phyloP scores from a whole-genome alignment of 2,888 invertebrate genomes.

The Glaucopsyche alexis region DNA sequence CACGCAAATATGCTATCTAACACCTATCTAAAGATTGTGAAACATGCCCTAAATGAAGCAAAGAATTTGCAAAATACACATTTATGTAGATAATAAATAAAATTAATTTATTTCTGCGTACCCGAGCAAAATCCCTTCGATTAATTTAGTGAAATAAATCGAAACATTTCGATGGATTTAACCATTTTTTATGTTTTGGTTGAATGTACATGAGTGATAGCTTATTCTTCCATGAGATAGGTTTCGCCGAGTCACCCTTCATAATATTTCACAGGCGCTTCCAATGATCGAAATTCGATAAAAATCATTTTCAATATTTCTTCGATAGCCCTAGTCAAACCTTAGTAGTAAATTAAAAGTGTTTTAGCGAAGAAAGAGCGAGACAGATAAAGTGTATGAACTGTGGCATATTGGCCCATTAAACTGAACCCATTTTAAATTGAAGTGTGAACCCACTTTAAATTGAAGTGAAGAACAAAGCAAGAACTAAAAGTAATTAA shows the following conservation, averaged over 20 bases:
- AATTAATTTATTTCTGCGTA: not conserved
- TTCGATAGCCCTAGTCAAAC: not conserved
- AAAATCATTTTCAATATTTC: not conserved
- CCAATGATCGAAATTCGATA: conserved; percentile 1
- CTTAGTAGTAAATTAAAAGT: not conserved
- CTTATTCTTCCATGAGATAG: not conserved
- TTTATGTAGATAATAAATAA: too few relatives aligned
- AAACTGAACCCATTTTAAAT: too few relatives aligned
- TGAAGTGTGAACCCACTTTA: too few relatives aligned
- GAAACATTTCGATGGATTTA: not conserved
- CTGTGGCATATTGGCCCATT: not conserved
- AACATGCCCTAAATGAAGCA: too few relatives aligned
- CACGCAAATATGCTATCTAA: too few relatives aligned
- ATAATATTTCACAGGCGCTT: not conserved
- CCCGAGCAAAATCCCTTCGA: not conserved
- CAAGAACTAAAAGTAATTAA: too few relatives aligned
- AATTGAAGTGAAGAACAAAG: too few relatives aligned
- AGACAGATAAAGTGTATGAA: too few relatives aligned
- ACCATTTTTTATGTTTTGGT: conserved; percentile 6
- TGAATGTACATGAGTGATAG: conserved; percentile 2
- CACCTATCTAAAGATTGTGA: too few relatives aligned
- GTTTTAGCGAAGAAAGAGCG: not conserved
- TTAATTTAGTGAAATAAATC: conserved; percentile 3
- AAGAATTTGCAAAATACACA: too few relatives aligned
- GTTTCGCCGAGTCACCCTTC: not conserved